Evolutionary conservation across 2,797 vertebrate species (phyloP), one percentile per base, ranked within the genome.

Genomic region (Chelon labrosus): DNA sequence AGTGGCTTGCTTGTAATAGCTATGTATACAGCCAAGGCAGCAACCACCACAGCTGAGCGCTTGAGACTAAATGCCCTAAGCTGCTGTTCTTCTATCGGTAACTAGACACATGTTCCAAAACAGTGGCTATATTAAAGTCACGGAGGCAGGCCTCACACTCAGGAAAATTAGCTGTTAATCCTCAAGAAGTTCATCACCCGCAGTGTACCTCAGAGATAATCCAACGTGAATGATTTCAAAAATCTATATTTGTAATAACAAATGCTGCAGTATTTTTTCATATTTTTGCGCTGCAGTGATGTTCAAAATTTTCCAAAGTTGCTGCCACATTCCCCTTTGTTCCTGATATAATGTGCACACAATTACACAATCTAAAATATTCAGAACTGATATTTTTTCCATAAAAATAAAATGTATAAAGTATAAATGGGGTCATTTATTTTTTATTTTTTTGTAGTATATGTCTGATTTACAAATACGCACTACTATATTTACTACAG

Each of bases 1-100:
- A 63, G 25, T 37, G 42, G 53, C 20, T 56, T 50, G 62, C 68
- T 79, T 77, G 61, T 75, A 75, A 55, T 50, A 63, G 51, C 38
- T 22, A 57, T 27, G 38, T 47, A 35, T 35, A 49, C 8, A 57
- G 70, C 31, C 42, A 42, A 73, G 60, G 41, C 60, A 41, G 35
- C 37, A 60, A 50, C 65, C 27, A 19, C 52, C 52, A 56, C 73
- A 67, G 63, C 39, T 50, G 13, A 69, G 41, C 22, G 35, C 41
- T 38, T 11, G 55, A 55, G 69, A 16, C 50, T 27, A 38, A 2
- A 11, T 57, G 13, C 37, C 57, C 44, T 35, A 8, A 35, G 31
- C 31, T 35, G 31, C 31, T 7, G 31, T 35, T 35, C 31, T 35
- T 8, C 31, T 35, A 35, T 35, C 7, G 31, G 31, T 35, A 35